A percentile compares a stretch with the other conserved stretches of the same genome.
Conservation (phyloP, 2,797 vertebrate species). For the Malurus splendens region DNA sequence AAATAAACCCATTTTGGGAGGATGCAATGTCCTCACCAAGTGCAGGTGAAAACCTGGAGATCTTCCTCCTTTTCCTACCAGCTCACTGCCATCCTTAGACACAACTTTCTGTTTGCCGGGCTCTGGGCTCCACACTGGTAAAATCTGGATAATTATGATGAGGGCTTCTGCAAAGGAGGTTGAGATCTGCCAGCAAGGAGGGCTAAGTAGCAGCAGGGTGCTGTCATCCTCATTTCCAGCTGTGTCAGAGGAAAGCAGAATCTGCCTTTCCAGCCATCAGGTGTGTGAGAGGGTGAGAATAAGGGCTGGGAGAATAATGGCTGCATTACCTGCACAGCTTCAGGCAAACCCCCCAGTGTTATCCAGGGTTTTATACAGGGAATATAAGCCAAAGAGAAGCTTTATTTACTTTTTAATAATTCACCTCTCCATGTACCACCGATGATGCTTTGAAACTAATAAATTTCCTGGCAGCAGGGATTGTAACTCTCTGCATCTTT, state of each 20-base stretch:
- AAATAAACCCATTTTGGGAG: background rate
- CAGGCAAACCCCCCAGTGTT: background rate
- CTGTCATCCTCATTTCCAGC: background rate
- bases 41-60: background rate
- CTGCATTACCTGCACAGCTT: background rate
- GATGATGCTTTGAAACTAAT: slow-evolving; percentile 17
- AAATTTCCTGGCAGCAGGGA: slow-evolving; percentile 16
- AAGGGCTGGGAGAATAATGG: background rate
- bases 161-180: background rate
- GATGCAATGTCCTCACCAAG: background rate
- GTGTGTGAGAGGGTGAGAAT: background rate
- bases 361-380: background rate
- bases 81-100: background rate
- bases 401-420: slow-evolving; percentile 21
- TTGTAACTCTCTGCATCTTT: background rate
- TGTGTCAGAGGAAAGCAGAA: background rate
- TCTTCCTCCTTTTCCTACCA: background rate
- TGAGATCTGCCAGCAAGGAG: background rate
- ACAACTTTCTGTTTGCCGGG: background rate
- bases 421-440: background rate
- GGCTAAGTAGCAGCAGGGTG: background rate
- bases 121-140: background rate
- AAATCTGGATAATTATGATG: background rate
- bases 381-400: background rate
- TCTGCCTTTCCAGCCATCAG: background rate